Conservation (phyloP, 2,113 vertebrate species). For the Tinamus guttatus region DNA sequence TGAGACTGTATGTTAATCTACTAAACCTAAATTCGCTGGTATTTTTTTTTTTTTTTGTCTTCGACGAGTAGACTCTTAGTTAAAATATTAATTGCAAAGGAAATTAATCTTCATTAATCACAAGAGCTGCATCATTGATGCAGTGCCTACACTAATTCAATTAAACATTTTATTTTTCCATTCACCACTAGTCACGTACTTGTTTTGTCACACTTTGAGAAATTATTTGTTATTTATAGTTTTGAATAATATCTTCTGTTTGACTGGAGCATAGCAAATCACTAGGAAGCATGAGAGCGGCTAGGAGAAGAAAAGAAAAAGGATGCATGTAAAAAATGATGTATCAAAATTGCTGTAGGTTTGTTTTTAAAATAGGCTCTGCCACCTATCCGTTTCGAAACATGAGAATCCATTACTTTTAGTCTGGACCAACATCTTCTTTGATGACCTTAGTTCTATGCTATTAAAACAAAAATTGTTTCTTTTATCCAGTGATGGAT, state of each 20-base stretch:
- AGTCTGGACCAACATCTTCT: not conserved
- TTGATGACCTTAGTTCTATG: accelerated
- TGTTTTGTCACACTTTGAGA: not conserved
- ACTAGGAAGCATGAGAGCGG: not conserved
- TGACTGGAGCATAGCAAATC: not conserved
- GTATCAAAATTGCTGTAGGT: not conserved
- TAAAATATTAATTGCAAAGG: not conserved
- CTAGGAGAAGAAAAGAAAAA: not conserved
- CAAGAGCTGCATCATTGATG: not conserved
- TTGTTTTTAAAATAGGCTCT: not conserved
- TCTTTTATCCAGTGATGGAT: not conserved
- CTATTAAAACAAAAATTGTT: not conserved
- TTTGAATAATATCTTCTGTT: not conserved
- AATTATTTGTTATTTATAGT: not conserved
- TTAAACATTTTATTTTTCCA: conserved; percentile 5
- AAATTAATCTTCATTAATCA: conserved; percentile 54
- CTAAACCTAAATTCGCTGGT: not conserved
- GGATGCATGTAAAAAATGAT: not conserved
- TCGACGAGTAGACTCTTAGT: not conserved
- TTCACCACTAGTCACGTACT: not conserved
- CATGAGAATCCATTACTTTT: not conserved
- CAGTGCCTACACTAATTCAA: not conserved
- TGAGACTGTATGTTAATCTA: not conserved
- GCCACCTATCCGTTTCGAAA: not conserved
- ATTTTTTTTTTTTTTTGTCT: not conserved